Conservation (phyloP, 2,888 invertebrate genomes). For the Lepas anatifera region DNA sequence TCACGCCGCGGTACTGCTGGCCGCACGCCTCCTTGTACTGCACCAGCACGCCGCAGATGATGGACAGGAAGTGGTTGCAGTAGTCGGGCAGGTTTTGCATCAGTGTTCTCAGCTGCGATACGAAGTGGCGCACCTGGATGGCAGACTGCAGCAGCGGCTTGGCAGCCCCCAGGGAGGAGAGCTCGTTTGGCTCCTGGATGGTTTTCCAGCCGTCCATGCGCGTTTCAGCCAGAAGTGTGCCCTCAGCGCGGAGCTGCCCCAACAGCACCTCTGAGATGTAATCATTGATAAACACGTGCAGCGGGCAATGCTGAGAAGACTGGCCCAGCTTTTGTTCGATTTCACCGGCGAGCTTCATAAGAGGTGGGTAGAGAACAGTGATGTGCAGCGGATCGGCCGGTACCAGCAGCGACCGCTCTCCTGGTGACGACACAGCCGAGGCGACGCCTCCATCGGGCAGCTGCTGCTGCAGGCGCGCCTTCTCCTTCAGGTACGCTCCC, state of each 20-base stretch:
- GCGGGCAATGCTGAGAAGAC: constrained; percentile 47
- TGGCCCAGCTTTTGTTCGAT: constrained; percentile 54
- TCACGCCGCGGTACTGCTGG: constrained; percentile 58
- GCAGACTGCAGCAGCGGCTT: constrained; percentile 58
- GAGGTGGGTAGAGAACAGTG: constrained; percentile 64
- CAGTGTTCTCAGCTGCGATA: constrained; percentile 51
- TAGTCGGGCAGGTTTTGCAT: constrained; percentile 59
- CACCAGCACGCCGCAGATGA: constrained; percentile 54
- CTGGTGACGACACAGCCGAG: neutral
- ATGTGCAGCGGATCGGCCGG: constrained; percentile 47
- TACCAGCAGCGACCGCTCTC: constrained; percentile 13
- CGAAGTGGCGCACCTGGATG: constrained; percentile 53
- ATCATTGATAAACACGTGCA: constrained; percentile 71
- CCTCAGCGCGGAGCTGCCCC: constrained; percentile 54
- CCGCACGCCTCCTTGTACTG: constrained; percentile 52
- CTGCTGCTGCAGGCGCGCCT: constrained; percentile 26
- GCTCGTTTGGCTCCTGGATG: constrained; percentile 53
- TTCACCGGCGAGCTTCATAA: constrained; percentile 70
- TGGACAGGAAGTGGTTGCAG: constrained; percentile 57
- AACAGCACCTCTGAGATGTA: constrained; percentile 79
- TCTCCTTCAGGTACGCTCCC: constrained; percentile 41
- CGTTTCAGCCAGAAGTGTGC: constrained; percentile 51
- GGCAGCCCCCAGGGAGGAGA: constrained; percentile 46
- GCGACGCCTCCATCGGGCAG: constrained; percentile 10
- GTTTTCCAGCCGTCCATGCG: constrained; percentile 68